A percentile compares a stretch with the other conserved stretches of the same genome.
Conservation (phyloP, 2,797 vertebrate genomes). For the Melanotaenia maccullochi region DNA sequence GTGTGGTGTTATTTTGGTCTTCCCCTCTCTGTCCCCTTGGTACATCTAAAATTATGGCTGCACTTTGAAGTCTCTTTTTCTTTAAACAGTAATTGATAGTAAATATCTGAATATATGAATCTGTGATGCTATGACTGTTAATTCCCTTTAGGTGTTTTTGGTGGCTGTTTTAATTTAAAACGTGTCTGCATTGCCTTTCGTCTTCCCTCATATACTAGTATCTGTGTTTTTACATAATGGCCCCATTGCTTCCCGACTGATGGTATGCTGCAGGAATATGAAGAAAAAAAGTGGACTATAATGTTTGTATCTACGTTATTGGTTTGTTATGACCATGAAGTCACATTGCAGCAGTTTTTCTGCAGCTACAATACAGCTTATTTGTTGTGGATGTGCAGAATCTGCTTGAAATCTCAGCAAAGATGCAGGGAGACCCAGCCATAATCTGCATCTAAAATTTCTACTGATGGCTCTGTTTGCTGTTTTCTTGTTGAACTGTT, state of each 20-base stretch:
- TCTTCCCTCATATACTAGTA: not conserved
- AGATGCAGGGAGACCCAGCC: constrained; percentile 1
- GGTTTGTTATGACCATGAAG: constrained; percentile 10
- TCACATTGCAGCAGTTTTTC: constrained; percentile 14
- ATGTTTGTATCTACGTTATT: constrained; percentile 13
- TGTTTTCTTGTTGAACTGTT: not conserved
- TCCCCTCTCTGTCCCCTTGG: constrained; percentile 29
- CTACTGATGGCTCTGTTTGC: constrained; percentile 9
- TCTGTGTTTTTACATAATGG: constrained; percentile 35
- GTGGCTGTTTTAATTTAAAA: constrained; percentile 50
- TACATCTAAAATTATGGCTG: constrained; percentile 40
- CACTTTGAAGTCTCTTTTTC: constrained; percentile 38
- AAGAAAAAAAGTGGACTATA: constrained; percentile 26
- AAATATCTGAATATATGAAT: constrained; percentile 62
- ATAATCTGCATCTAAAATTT: constrained; percentile 15
- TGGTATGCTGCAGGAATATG: constrained; percentile 31
- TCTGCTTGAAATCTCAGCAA: constrained; percentile 9
- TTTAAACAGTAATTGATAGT: constrained; percentile 53
- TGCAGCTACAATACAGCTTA: not conserved
- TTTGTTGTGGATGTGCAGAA: constrained; percentile 15
- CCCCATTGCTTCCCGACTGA: constrained; percentile 32
- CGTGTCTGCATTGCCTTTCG: constrained; percentile 24
- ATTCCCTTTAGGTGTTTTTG: constrained; percentile 44
- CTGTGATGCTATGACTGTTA: constrained; percentile 42
- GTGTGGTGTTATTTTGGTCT: constrained; percentile 40